Evolutionary conservation across 2,888 invertebrate species (phyloP).

Genomic region (Chrysotoxum bicinctum): DNA sequence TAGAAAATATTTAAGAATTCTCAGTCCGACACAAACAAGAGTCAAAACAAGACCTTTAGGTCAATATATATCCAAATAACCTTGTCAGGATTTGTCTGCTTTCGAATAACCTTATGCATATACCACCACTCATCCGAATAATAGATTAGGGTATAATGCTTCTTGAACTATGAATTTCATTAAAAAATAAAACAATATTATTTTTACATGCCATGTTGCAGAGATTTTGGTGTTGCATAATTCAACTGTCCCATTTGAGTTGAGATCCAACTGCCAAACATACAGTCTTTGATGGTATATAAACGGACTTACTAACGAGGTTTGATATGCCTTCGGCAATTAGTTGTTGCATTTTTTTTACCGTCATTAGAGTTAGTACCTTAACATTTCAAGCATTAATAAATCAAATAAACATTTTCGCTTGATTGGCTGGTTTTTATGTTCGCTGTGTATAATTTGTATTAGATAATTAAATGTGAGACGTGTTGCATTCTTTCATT

Average conservation of each 20-base stretch:
- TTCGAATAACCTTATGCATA: no score
- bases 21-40: no score
- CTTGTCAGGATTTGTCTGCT: no score
- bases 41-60: no score
- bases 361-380: neutral
- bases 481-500: constrained; percentile 4
- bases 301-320: constrained; percentile 13
- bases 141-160: no score
- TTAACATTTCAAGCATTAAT: neutral
- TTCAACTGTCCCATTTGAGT: constrained; percentile 38
- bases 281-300: neutral
- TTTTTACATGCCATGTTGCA: neutral
- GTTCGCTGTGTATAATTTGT: neutral
- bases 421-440: neutral
- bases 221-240: constrained; percentile 45
- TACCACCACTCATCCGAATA: no score
- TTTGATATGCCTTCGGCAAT: constrained; percentile 17
- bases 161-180: neutral
- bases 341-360: neutral
- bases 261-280: constrained; percentile 4
- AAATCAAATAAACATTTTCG: neutral
- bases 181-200: neutral
- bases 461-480: neutral
- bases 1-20: no score
- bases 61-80: no score